A percentile compares a stretch with the other conserved stretches of the same genome.
Evolutionary conservation across 1,140 invertebrate species (phyloP).

Genomic region (Dendroctonus valens): DNA sequence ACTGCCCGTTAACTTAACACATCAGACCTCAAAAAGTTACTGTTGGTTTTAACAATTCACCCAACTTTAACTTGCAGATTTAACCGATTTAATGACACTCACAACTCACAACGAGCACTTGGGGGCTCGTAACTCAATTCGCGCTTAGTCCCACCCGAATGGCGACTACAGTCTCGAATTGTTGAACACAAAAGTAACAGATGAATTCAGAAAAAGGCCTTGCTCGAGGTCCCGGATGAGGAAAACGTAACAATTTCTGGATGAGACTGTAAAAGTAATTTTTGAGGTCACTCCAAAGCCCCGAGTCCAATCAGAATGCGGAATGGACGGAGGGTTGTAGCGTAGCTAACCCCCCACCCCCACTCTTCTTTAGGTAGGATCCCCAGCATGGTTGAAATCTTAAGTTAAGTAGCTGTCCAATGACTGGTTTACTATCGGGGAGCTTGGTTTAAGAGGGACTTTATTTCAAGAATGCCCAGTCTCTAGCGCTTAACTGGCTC

Average conservation of each 20-base stretch:
- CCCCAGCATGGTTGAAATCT: slow-evolving; percentile 20
- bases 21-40: slow-evolving; percentile 51
- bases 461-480: no score
- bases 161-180: slow-evolving; percentile 41
- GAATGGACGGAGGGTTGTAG: slow-evolving; percentile 34
- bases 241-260: slow-evolving; percentile 50
- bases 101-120: slow-evolving; percentile 5
- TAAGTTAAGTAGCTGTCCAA: no score
- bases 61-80: slow-evolving; percentile 40
- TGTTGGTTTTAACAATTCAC: slow-evolving; percentile 52
- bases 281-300: slow-evolving; percentile 50
- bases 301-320: slow-evolving; percentile 8
- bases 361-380: slow-evolving; percentile 47
- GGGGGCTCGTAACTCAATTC: slow-evolving; percentile 33
- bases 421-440: no score
- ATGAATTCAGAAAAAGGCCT: slow-evolving; percentile 38
- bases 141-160: slow-evolving; percentile 29
- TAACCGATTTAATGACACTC: slow-evolving; percentile 5
- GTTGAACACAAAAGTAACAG: slow-evolving; percentile 44
- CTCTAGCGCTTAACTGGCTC: no score
- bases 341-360: slow-evolving; percentile 37
- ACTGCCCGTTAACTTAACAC: slow-evolving; percentile 40
- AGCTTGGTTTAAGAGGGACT: no score
- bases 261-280: slow-evolving; percentile 52
- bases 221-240: slow-evolving; percentile 42